Evolutionary conservation across 2,888 invertebrate genomes (phyloP).

Genomic region (Willowsia nigromaculata): DNA sequence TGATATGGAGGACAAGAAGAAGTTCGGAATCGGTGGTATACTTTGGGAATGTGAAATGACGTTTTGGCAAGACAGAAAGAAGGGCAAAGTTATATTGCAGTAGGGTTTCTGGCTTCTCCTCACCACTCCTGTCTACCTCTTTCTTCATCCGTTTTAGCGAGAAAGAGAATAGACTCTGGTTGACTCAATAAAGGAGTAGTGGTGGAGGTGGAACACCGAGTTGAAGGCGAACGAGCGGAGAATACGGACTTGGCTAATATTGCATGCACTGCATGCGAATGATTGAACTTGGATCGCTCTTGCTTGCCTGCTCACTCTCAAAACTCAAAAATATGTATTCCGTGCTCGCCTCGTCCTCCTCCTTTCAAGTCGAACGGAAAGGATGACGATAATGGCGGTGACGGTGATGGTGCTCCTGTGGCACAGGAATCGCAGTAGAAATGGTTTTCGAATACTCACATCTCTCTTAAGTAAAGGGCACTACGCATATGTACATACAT

Average conservation of each 20-base stretch:
- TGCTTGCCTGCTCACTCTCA: background rate
- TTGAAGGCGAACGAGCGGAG: background rate
- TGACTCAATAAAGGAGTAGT: conserved; percentile 9
- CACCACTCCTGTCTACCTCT: background rate
- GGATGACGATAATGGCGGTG: background rate
- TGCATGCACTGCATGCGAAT: conserved; percentile 26
- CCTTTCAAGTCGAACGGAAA: background rate
- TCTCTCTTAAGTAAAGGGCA: no score
- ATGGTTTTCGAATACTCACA: no score
- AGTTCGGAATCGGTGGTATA: background rate
- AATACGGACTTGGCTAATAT: conserved; percentile 11
- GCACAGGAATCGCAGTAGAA: background rate
- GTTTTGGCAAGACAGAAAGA: background rate
- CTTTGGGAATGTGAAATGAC: conserved; percentile 57
- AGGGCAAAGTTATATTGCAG: no score
- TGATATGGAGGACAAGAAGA: background rate
- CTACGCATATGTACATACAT: background rate
- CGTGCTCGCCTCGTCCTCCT: background rate
- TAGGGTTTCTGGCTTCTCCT: no score
- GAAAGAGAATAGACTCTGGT: background rate
- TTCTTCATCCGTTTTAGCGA: background rate
- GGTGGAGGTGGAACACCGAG: background rate
- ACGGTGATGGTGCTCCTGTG: background rate
- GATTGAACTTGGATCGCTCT: conserved; percentile 9
- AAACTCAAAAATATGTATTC: background rate